These are phyloP conservation scores for Pheosia gnoma DNA, from an alignment of 2,888 invertebrate genomes.

Conservation along the genomic window DNA sequence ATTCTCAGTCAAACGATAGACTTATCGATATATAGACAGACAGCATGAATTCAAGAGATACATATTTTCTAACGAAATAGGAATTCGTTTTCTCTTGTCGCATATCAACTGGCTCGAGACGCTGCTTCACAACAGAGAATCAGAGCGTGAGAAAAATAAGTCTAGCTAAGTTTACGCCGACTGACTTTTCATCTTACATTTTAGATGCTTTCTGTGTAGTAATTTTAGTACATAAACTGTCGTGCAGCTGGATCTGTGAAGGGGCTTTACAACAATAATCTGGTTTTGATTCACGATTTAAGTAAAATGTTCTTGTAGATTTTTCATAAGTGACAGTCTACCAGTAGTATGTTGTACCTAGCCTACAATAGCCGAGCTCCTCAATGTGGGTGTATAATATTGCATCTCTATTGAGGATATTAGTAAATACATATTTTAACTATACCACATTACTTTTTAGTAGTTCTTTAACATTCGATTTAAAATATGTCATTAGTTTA, in stretches of 20 bases:
- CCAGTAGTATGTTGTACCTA: no score
- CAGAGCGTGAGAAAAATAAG: constrained; percentile 58
- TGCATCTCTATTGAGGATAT: no score
- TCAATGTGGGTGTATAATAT: no score
- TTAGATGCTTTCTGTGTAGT: constrained; percentile 21
- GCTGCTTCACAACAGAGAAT: constrained; percentile 45
- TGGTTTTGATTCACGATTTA: no score
- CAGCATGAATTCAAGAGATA: constrained; percentile 15
- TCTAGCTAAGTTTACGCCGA: constrained; percentile 51
- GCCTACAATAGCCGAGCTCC: no score
- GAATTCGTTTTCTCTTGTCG: constrained; percentile 43
- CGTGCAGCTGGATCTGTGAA: not conserved
- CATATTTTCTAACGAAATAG: constrained; percentile 28
- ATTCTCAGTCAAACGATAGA: constrained; percentile 7
- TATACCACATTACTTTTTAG: no score
- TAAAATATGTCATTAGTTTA: no score
- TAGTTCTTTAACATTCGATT: no score
- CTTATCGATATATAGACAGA: constrained; percentile 14
- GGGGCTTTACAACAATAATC: no score
- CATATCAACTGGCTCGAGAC: constrained; percentile 41
- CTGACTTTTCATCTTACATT: constrained; percentile 38
- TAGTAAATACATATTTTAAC: no score
- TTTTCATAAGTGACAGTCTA: no score
- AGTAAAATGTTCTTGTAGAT: no score
- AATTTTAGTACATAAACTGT: not conserved